Evolutionary conservation across 37 sponge, comb jelly and placozoan genomes (phyloP).

Genomic region (Axinella damicornis): DNA sequence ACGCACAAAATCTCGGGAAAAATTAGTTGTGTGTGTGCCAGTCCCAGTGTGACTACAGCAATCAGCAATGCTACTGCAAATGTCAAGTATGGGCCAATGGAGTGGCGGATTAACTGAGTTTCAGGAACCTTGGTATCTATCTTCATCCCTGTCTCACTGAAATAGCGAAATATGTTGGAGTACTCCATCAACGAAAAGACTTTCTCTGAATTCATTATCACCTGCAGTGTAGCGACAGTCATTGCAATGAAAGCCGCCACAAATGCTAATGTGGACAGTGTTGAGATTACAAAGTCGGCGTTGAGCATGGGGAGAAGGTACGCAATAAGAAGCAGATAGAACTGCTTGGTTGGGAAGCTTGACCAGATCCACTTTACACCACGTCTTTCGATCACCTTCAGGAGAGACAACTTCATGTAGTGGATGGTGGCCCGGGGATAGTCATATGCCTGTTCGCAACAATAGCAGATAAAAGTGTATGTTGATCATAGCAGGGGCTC

Average conservation of each 20-base stretch:
- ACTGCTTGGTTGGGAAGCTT: constrained; percentile 53
- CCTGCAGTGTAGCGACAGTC: constrained; percentile 51
- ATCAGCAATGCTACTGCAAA: constrained; percentile 6
- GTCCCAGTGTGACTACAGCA: constrained; percentile 24
- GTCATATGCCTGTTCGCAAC: constrained; percentile 32
- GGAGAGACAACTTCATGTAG: neutral
- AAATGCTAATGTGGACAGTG: constrained; percentile 35
- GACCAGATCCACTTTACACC: constrained; percentile 68
- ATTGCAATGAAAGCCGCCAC: constrained; percentile 30
- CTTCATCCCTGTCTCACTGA: constrained; percentile 1
- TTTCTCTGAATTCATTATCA: constrained; percentile 17
- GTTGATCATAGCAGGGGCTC: too few relatives aligned
- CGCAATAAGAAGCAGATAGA: constrained; percentile 41
- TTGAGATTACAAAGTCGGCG: constrained; percentile 25
- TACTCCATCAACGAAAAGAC: constrained; percentile 3
- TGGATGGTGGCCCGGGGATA: constrained; percentile 34
- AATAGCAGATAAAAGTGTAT: too few relatives aligned
- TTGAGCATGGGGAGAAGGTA: constrained; percentile 60
- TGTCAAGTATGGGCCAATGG: constrained; percentile 33
- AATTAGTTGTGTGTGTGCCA: constrained; percentile 16
- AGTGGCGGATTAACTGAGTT: neutral
- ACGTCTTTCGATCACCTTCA: constrained; percentile 44
- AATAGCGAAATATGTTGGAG: constrained; percentile 42
- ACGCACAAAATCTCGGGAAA: constrained; percentile 9
- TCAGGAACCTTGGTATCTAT: neutral